Evolutionary conservation across 2,888 invertebrate species (phyloP), one percentile per base, ranked within the genome.

Genomic region (Leptinotarsa peninsularis): DNA sequence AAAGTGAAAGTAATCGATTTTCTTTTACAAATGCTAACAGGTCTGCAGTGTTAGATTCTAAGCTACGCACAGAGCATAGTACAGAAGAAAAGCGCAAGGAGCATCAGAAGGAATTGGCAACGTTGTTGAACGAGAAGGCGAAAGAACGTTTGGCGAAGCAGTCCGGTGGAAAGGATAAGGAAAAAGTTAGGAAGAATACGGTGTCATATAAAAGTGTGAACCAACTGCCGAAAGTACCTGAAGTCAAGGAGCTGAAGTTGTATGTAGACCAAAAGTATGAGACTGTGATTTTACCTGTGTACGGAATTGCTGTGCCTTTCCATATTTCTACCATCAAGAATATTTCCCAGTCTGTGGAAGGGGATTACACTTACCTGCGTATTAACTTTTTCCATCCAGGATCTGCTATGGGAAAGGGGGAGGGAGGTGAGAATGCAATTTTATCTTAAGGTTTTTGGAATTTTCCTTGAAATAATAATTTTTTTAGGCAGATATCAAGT

Each of bases 321-420:
- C 99, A 99, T 88, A 99, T 99, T 87, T 98, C 98, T 4, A 99
- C 98, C 7, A 97, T 99, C 72, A 99, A 99, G 91, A 99, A 99
- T 88, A 98, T 99, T 85, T 98, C 98, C 0, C 97, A 98, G 89
- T 98, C 98, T 0, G 97, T 99, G 17, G 99, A 99, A 89, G 98
- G 99, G 5, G 99, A 99, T 88, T 99, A 98, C 89, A 99, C 99
- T 0, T 99, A 99, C 89, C 93, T 99, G 82, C 94, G 96, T 87
- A 95, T 99, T 84, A 99, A 99, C 89, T 99, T 99, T 89, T 98
- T 98, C 89, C 98, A 98, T 89, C 99, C 99, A 50, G 99, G 99
- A 23, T 95, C 97, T 15, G 96, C 98, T 0, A 95, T 99, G 93
- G 98, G 98, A 0, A 92, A 96, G 77, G 63, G 63, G 49, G 96